Evolutionary conservation across 2,888 invertebrate genomes (phyloP).

Genomic region (Argyra leucocephala): DNA sequence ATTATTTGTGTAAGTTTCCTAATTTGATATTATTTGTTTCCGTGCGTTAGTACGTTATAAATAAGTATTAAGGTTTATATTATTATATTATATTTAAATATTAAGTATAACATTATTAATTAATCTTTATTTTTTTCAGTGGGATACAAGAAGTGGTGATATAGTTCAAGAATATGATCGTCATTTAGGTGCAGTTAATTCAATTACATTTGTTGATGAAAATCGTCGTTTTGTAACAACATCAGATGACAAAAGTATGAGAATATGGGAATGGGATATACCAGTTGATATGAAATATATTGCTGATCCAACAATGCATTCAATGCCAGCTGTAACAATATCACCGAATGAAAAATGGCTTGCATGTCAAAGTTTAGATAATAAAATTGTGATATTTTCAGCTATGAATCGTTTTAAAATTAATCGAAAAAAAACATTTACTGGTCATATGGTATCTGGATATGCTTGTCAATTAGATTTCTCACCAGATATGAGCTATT

Average conservation of each 20-base stretch:
- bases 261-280: constrained; percentile 99
- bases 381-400: constrained; percentile 95
- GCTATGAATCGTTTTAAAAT: constrained; percentile 95
- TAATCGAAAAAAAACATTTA: constrained; percentile 95
- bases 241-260: constrained; percentile 95
- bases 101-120: too few relatives aligned
- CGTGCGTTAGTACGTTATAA: constrained; percentile 12
- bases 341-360: constrained; percentile 98
- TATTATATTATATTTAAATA: too few relatives aligned
- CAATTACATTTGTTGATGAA: constrained; percentile 98
- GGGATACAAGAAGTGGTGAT: constrained; percentile 92
- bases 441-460: constrained; percentile 98
- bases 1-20: constrained; percentile 82
- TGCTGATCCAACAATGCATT: constrained; percentile 98
- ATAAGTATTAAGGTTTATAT: not conserved
- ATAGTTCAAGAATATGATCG: constrained; percentile 97
- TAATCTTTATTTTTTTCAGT: constrained; percentile 46
- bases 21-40: constrained; percentile 5
- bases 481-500: constrained; percentile 97
- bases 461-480: constrained; percentile 96
- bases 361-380: constrained; percentile 98
- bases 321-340: constrained; percentile 90
- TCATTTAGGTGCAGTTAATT: constrained; percentile 96
- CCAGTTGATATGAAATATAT: constrained; percentile 99
- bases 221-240: constrained; percentile 96